A percentile compares a stretch with the other conserved stretches of the same genome.
Conservation (phyloP, 2,888 invertebrate genomes). For the Sepioteuthis lessoniana region DNA sequence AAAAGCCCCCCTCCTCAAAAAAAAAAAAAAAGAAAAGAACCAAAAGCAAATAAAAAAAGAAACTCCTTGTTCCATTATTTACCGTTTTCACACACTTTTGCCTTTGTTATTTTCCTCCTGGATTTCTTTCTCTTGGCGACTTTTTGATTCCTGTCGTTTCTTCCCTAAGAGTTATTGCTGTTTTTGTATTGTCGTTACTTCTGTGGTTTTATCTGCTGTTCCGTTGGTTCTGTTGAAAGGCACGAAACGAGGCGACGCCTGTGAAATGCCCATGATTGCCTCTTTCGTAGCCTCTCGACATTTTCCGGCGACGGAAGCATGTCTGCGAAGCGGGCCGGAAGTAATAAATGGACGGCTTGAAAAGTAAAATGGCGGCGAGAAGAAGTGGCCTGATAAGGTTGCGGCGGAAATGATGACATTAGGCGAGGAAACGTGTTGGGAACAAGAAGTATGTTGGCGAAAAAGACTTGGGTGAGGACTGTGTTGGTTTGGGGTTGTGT, state of each 20-base stretch:
- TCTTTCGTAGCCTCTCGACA: slow-evolving; percentile 33
- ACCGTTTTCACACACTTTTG: neutral
- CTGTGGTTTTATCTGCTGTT: neutral
- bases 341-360: slow-evolving; percentile 33
- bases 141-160: neutral
- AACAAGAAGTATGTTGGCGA: neutral
- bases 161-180: neutral
- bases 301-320: slow-evolving; percentile 33
- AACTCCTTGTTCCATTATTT: neutral
- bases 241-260: neutral
- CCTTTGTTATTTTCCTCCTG: neutral
- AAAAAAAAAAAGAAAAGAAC: too few relatives aligned
- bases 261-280: slow-evolving; percentile 11
- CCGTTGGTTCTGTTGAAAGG: neutral
- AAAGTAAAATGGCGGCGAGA: neutral
- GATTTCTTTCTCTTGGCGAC: neutral
- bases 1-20: too few relatives aligned
- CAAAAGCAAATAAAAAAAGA: too few relatives aligned
- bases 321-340: slow-evolving; percentile 33
- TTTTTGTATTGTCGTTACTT: neutral
- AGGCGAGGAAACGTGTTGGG: neutral
- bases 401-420: slow-evolving; percentile 33
- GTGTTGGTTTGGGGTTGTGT: neutral
- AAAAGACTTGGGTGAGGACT: neutral
- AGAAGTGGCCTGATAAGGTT: slow-evolving; percentile 33